Percentiles rank a stretch among this genome's conserved stretches.
Conservation (phyloP, 2,888 invertebrate genomes). For the Magallana nippona region DNA sequence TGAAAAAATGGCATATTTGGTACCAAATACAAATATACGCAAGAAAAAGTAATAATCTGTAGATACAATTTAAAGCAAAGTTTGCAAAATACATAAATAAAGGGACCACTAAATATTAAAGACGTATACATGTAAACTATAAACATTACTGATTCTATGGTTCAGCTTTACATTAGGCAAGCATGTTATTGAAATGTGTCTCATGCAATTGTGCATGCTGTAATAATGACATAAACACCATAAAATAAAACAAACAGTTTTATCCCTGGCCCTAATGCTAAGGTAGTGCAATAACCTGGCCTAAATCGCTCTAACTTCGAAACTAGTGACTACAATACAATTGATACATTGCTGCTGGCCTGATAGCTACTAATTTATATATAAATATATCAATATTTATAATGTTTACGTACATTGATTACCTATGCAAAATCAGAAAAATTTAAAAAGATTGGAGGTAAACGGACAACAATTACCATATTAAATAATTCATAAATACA, state of each 20-base stretch:
- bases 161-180: background rate
- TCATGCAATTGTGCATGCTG: slow-evolving; percentile 21
- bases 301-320: background rate
- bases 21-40: too few relatives aligned
- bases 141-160: background rate
- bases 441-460: background rate
- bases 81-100: too few relatives aligned
- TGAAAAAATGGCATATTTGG: too few relatives aligned
- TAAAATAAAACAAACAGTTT: background rate
- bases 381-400: too few relatives aligned
- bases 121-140: background rate
- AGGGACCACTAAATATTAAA: too few relatives aligned
- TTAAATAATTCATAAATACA: background rate
- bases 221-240: background rate
- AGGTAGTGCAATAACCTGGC: slow-evolving; percentile 20
- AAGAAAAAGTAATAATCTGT: too few relatives aligned
- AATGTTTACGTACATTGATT: too few relatives aligned
- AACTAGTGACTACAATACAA: too few relatives aligned
- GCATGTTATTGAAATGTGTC: background rate
- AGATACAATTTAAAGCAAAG: too few relatives aligned
- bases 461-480: background rate
- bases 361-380: too few relatives aligned
- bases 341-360: too few relatives aligned
- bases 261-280: slow-evolving; percentile 7
- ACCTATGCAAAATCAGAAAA: background rate